Conservation (phyloP, 2,113 vertebrate species). For the Brienomyrus brachyistius region DNA sequence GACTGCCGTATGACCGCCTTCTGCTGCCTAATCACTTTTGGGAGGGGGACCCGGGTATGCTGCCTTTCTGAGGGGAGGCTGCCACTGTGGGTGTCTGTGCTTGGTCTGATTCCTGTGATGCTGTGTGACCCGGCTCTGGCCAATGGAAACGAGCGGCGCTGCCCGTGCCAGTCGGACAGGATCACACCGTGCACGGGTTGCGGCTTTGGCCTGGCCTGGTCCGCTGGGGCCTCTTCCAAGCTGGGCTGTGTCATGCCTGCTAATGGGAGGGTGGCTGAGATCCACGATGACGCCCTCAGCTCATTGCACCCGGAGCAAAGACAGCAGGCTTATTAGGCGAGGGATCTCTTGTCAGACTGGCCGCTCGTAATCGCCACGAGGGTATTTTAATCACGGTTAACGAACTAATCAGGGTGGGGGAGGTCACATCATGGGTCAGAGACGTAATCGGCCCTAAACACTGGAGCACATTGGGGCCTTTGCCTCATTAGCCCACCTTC, state of each 20-base stretch:
- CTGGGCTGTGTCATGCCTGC: background rate
- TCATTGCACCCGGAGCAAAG: constrained; percentile 13
- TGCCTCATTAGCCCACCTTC: background rate
- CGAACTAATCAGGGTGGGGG: too few species aligned
- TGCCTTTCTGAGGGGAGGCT: background rate
- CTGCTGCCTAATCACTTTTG: constrained; percentile 29
- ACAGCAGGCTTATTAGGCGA: background rate
- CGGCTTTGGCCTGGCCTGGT: background rate
- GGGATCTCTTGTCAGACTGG: too few species aligned
- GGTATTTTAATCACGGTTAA: background rate
- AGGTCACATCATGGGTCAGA: background rate
- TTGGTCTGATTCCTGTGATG: background rate
- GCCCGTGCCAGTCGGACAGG: background rate
- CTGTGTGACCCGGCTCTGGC: background rate
- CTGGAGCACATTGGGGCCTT: background rate
- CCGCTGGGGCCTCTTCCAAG: background rate
- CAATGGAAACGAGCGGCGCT: background rate
- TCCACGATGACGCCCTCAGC: background rate
- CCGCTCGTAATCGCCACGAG: background rate
- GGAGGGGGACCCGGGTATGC: background rate
- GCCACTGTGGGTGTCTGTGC: constrained; percentile 8
- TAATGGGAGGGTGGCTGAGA: background rate
- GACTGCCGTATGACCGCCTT: constrained; percentile 20
- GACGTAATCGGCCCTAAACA: background rate
- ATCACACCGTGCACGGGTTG: background rate